These are phyloP conservation scores for Piscicola geometra DNA, from an alignment of 2,888 invertebrate species.

Conservation along the genomic window DNA sequence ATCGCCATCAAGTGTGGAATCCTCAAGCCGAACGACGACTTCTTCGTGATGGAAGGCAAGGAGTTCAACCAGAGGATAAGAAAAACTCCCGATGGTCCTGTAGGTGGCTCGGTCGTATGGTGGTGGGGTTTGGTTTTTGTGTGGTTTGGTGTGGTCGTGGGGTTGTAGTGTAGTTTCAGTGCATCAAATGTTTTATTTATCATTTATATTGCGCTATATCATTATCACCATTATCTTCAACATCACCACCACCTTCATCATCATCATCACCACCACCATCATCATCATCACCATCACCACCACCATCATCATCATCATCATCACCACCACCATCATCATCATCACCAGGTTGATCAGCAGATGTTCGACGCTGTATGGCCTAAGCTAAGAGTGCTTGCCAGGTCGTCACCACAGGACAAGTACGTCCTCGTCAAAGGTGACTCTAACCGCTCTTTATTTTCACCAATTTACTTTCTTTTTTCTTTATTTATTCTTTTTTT, in stretches of 20 bases:
- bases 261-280: slow-evolving; percentile 69
- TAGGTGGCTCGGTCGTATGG: too few relatives aligned
- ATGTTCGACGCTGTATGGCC: slow-evolving; percentile 95
- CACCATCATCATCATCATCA: slow-evolving; percentile 50
- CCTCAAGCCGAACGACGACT: slow-evolving; percentile 81
- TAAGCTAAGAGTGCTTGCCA: slow-evolving; percentile 84
- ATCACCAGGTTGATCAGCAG: slow-evolving; percentile 75
- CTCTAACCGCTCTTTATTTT: too few relatives aligned
- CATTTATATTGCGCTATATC: too few relatives aligned
- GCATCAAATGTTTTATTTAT: not conserved
- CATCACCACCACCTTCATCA: too few relatives aligned
- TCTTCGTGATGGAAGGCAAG: slow-evolving; percentile 90
- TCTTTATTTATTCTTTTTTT: too few relatives aligned
- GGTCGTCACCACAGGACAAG: slow-evolving; percentile 98
- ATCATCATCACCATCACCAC: slow-evolving; percentile 66
- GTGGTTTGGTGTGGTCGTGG: not conserved
- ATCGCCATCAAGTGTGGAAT: slow-evolving; percentile 97
- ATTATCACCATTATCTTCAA: too few relatives aligned
- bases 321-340: not conserved
- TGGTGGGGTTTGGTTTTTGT: not conserved
- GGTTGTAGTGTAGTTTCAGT: not conserved
- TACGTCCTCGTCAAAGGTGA: slow-evolving; percentile 82
- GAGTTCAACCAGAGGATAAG: slow-evolving; percentile 91
- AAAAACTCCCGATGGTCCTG: slow-evolving; percentile 59
- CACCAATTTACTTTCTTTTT: too few relatives aligned